These are phyloP conservation scores for Amiota communis DNA, from an alignment of 2,888 invertebrate species.

Conservation along the genomic window DNA sequence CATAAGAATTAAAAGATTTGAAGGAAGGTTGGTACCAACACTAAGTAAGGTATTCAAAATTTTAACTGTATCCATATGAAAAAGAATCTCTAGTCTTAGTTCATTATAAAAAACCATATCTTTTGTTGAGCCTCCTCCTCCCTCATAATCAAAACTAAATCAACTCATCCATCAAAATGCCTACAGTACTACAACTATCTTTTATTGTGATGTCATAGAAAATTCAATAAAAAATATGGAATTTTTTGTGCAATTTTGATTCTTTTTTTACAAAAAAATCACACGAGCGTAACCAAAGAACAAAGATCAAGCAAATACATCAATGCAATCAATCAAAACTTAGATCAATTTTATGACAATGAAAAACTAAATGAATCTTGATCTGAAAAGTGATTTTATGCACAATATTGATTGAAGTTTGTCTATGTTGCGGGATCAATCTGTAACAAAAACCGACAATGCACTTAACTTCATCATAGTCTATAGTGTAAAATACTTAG, in stretches of 20 bases:
- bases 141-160: no score
- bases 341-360: neutral
- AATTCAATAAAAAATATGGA: constrained; percentile 43
- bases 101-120: no score
- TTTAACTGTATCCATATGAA: no score
- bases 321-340: constrained; percentile 54
- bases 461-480: constrained; percentile 32
- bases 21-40: no score
- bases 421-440: constrained; percentile 35
- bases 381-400: neutral
- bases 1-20: constrained; percentile 36
- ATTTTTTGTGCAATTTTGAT: constrained; percentile 49
- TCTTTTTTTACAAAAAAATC: constrained; percentile 47
- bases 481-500: neutral
- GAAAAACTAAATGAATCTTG: neutral
- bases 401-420: constrained; percentile 18
- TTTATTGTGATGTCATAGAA: neutral
- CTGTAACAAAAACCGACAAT: constrained; percentile 39
- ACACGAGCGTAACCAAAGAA: constrained; percentile 58
- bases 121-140: no score
- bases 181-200: constrained; percentile 15
- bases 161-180: constrained; percentile 55
- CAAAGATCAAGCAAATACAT: neutral
- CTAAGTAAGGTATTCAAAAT: no score
- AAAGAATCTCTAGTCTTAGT: no score